Base-by-base conservation (phyloP, 2,797 vertebrate genomes). In the Adelosebastes latens region DNA sequence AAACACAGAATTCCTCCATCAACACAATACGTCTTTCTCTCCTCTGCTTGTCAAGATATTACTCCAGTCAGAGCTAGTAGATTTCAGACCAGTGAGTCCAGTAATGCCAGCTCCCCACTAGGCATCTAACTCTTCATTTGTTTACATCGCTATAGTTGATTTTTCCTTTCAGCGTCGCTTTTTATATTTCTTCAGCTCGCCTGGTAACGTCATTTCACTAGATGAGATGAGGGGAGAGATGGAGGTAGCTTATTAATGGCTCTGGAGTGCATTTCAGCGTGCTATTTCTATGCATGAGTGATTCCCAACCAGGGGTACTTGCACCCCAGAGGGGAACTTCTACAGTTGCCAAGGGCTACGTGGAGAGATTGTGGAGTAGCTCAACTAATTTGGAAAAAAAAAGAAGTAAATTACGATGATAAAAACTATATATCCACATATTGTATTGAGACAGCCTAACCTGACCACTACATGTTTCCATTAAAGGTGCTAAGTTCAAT, bases 121-220 rank as follows among this genome's bases (percentile, higher is more conserved):
- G 24, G 62, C 72, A 71, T 7, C 9, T 5, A 58, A 18, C 46
- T 46, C 29, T 61, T 80, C 20, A 34, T 84, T 82, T 63, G 31
- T 39, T 70, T 22, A 74, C 46, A 6, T 71, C 20, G 13, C 9
- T 49, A 10, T 49, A 22, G 60, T 64, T 58, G 53, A 55, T 70
- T 56, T 53, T 72, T 52, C 31, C 62, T 61, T 61, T 65, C 42
- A 72, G 25, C 58, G 2, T 29, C 1, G 1, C 20, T 49, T 60
- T 76, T 63, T 52, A 52, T 61, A 11, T 31, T 77, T 70, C 39
- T 59, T 60, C 4, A 2, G 3, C 34, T 58, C 0, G 16, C 39
- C 16, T 34, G 3, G 9, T 58, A 59, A n/a, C 32, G n/a, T 67
- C 72, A 9, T 56, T 56, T 61, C 24, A 63, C 18, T 12, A 25